phyloP scores from a whole-genome alignment of 2,888 invertebrate species.

The Eristalinus aeneus region DNA sequence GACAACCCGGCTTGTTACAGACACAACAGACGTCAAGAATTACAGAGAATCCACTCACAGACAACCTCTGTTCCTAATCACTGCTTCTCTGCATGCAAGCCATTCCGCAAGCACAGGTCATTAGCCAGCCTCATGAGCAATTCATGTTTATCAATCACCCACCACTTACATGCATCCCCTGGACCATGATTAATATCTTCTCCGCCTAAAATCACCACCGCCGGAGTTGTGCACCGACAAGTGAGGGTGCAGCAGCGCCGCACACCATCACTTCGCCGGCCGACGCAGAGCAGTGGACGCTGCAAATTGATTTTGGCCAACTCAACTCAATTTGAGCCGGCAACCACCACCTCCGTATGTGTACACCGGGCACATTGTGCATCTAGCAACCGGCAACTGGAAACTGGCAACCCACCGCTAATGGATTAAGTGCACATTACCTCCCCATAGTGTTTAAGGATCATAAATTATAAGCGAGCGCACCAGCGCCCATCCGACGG shows the following conservation, averaged over 20 bases:
- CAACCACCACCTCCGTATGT: neutral
- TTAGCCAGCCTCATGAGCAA: slow-evolving; percentile 27
- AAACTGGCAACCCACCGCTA: slow-evolving; percentile 34
- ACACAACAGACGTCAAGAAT: neutral
- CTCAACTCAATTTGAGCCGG: slow-evolving; percentile 27
- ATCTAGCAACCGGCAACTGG: neutral
- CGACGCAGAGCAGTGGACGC: slow-evolving; percentile 7
- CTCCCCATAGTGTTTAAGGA: slow-evolving; percentile 68
- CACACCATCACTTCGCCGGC: neutral
- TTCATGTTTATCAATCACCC: slow-evolving; percentile 56
- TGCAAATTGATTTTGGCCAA: slow-evolving; percentile 65
- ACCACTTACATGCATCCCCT: slow-evolving; percentile 33
- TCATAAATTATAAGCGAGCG: slow-evolving; percentile 65
- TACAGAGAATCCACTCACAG: neutral
- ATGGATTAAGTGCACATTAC: slow-evolving; percentile 71
- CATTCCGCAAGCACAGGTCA: neutral
- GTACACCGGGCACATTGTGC: slow-evolving; percentile 17
- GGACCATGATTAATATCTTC: slow-evolving; percentile 64
- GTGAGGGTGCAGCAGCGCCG: slow-evolving; percentile 1
- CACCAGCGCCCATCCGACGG: slow-evolving; percentile 8
- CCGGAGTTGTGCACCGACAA: slow-evolving; percentile 7
- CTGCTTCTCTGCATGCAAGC: neutral
- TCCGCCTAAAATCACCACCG: slow-evolving; percentile 61
- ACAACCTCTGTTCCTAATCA: neutral
- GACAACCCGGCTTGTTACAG: too few relatives aligned